A percentile compares a stretch with the other conserved stretches of the same genome.
These are phyloP conservation scores for Heliangelus exortis DNA, from an alignment of 2,797 vertebrate genomes.

Conservation along the genomic window DNA sequence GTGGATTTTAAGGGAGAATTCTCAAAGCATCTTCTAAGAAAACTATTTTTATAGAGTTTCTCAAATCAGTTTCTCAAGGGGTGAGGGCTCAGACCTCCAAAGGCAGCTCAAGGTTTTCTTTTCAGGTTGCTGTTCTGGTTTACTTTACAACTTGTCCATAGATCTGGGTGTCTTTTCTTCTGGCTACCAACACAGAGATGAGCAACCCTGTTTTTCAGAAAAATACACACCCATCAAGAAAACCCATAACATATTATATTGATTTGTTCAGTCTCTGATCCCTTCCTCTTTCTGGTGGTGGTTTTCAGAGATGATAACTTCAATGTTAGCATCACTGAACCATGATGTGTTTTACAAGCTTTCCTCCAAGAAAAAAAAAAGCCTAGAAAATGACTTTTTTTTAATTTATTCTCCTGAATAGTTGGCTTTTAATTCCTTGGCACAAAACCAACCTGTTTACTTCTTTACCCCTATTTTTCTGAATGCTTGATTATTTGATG, in stretches of 20 bases:
- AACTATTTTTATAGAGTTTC: not conserved
- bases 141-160: not conserved
- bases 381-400: not conserved
- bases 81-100: not conserved
- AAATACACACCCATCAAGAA: not conserved
- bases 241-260: not conserved
- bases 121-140: not conserved
- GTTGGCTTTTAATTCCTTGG: not conserved
- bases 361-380: not conserved
- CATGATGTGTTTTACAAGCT: not conserved
- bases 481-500: not conserved
- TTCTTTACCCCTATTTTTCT: not conserved
- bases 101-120: not conserved
- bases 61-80: not conserved
- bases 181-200: not conserved
- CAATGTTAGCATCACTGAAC: not conserved
- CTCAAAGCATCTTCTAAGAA: not conserved
- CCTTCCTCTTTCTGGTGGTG: not conserved
- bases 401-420: not conserved
- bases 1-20: not conserved
- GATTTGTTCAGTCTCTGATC: not conserved
- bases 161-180: not conserved
- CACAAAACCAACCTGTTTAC: not conserved
- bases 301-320: not conserved
- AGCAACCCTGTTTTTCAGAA: rapidly evolving